Conservation (phyloP, 2,888 invertebrate species). For the Stenurella melanura region DNA sequence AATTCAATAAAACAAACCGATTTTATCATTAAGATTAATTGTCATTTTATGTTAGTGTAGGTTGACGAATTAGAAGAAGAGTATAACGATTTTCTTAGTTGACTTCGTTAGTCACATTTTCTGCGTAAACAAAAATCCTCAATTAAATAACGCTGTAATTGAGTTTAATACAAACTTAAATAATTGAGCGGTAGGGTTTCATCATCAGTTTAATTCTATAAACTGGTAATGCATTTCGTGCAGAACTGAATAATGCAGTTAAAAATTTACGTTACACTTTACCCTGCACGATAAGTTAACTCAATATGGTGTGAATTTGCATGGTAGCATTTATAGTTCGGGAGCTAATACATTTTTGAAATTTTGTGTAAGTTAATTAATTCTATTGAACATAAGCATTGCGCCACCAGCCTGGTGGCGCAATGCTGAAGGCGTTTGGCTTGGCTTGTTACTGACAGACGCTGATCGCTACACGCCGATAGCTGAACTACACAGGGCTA, state of each 20-base stretch:
- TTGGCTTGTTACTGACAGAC: too few relatives aligned
- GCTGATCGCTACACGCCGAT: too few relatives aligned
- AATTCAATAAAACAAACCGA: not conserved
- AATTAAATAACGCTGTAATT: slow-evolving; percentile 29
- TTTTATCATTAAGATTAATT: not conserved
- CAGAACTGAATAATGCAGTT: slow-evolving; percentile 10
- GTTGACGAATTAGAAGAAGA: not conserved
- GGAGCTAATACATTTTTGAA: too few relatives aligned
- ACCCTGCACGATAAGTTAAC: not conserved
- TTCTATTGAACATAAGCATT: too few relatives aligned
- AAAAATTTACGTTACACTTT: not conserved
- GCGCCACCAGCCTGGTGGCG: too few relatives aligned
- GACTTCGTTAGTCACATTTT: not conserved
- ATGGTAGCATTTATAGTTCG: too few relatives aligned
- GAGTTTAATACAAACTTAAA: slow-evolving; percentile 15
- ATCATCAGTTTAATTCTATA: slow-evolving; percentile 18
- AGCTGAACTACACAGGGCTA: too few relatives aligned
- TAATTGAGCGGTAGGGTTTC: not conserved
- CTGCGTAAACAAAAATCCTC: not conserved
- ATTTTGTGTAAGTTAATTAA: too few relatives aligned
- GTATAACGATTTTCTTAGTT: not conserved
- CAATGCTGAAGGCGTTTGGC: too few relatives aligned
- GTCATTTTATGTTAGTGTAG: not conserved
- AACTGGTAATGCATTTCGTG: slow-evolving; percentile 8
- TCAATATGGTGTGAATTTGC: not conserved